Conservation (phyloP, 1,140 invertebrate genomes). For the Rhagoletis pomonella region DNA sequence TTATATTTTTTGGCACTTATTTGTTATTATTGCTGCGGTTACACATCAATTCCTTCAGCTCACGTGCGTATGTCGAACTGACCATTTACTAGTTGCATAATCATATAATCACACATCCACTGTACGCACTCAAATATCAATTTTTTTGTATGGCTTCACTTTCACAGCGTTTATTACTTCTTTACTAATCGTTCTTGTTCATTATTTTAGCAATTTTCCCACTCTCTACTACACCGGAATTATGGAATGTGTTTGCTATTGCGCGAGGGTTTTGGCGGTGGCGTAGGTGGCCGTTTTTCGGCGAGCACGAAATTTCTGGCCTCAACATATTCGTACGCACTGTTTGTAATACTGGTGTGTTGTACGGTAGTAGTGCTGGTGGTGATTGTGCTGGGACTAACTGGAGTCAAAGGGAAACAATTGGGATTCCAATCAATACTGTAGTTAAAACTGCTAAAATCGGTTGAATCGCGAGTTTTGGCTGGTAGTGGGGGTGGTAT, state of each 20-base stretch:
- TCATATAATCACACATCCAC: not conserved
- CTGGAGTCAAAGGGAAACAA: slow-evolving; percentile 70
- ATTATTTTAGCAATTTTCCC: not conserved
- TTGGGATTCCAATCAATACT: slow-evolving; percentile 67
- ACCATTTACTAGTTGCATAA: not conserved
- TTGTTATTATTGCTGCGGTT: not conserved
- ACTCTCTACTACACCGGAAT: not conserved
- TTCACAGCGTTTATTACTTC: slow-evolving; percentile 18
- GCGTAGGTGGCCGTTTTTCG: slow-evolving; percentile 75
- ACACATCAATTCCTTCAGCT: slow-evolving; percentile 40
- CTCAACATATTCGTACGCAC: slow-evolving; percentile 71
- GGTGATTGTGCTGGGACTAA: slow-evolving; percentile 62
- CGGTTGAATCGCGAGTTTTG: slow-evolving; percentile 79
- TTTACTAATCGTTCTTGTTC: not conserved
- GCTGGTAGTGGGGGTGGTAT: slow-evolving; percentile 82
- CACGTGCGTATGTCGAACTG: not conserved
- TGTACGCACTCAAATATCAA: slow-evolving; percentile 14
- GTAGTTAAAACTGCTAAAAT: slow-evolving; percentile 77
- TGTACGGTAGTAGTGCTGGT: slow-evolving; percentile 57
- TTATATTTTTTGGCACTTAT: slow-evolving; percentile 48
- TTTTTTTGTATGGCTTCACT: slow-evolving; percentile 34
- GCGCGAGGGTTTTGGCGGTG: slow-evolving; percentile 78
- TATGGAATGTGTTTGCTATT: slow-evolving; percentile 74
- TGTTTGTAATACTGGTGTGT: slow-evolving; percentile 69
- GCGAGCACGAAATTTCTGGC: slow-evolving; percentile 67